Evolutionary conservation across 2,888 invertebrate species (phyloP).

Genomic region (Heliconius aoede): DNA sequence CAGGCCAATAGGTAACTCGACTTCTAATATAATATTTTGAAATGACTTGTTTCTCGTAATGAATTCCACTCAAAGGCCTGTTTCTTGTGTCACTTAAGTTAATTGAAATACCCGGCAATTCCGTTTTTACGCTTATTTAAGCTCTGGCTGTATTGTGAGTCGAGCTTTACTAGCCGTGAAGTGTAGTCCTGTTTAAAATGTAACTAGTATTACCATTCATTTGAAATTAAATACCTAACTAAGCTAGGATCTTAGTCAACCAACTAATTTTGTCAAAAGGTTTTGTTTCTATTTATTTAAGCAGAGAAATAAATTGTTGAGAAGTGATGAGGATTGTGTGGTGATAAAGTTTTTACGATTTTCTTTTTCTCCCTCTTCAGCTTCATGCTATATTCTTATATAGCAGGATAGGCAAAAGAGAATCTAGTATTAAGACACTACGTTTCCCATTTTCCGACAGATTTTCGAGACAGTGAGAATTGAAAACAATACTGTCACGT

Average conservation of each 20-base stretch:
- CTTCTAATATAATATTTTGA: conserved; percentile 34
- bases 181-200: conserved; percentile 27
- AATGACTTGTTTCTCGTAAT: conserved; percentile 47
- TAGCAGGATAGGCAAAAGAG: too few relatives aligned
- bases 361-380: too few relatives aligned
- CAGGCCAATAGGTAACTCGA: conserved; percentile 25
- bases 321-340: neutral
- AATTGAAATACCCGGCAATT: conserved; percentile 49
- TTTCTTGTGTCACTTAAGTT: conserved; percentile 49
- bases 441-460: too few relatives aligned
- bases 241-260: neutral
- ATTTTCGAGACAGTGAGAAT: too few relatives aligned
- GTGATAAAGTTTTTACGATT: neutral
- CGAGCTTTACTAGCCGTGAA: conserved; percentile 35
- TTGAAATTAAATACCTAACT: conserved; percentile 15
- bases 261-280: neutral
- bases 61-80: conserved; percentile 48
- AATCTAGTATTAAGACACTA: too few relatives aligned
- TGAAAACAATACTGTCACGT: too few relatives aligned
- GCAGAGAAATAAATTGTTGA: neutral
- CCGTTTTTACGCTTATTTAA: conserved; percentile 45
- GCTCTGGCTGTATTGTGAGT: conserved; percentile 36
- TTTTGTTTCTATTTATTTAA: neutral
- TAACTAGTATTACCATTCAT: conserved; percentile 18
- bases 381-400: too few relatives aligned